phyloP scores from a whole-genome alignment of 2,888 invertebrate species.

The Lymantria monacha region DNA sequence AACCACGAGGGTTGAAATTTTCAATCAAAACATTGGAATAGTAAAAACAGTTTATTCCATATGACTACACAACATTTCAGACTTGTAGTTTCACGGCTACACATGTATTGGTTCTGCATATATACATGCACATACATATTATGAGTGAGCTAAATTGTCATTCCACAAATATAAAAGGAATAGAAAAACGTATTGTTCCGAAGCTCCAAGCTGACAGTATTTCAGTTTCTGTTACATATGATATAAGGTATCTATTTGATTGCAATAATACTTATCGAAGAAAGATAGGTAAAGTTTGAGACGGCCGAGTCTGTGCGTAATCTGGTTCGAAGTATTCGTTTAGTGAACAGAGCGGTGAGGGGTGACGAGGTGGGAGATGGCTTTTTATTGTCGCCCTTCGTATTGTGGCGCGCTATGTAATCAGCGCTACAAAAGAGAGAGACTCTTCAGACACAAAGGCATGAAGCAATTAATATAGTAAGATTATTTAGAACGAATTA shows the following conservation, averaged over 20 bases:
- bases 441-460: neutral
- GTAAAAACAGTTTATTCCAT: no score
- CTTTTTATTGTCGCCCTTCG: slow-evolving; percentile 28
- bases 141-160: neutral
- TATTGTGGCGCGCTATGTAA: slow-evolving; percentile 19
- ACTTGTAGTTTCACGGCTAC: no score
- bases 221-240: no score
- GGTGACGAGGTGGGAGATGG: slow-evolving; percentile 24
- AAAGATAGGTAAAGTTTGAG: slow-evolving; percentile 33
- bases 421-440: slow-evolving; percentile 13
- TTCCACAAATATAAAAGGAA: neutral
- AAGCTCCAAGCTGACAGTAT: no score
- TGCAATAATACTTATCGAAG: neutral
- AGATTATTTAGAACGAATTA: neutral
- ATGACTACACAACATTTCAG: no score
- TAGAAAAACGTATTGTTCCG: neutral
- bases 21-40: no score
- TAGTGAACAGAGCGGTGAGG: slow-evolving; percentile 30
- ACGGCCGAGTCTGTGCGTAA: slow-evolving; percentile 47
- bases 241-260: neutral
- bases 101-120: no score
- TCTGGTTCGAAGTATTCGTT: slow-evolving; percentile 53
- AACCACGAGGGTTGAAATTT: no score
- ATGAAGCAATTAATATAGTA: neutral
- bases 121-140: neutral